phyloP scores from a whole-genome alignment of 2,113 vertebrate species.

The Sceloporus undulatus region DNA sequence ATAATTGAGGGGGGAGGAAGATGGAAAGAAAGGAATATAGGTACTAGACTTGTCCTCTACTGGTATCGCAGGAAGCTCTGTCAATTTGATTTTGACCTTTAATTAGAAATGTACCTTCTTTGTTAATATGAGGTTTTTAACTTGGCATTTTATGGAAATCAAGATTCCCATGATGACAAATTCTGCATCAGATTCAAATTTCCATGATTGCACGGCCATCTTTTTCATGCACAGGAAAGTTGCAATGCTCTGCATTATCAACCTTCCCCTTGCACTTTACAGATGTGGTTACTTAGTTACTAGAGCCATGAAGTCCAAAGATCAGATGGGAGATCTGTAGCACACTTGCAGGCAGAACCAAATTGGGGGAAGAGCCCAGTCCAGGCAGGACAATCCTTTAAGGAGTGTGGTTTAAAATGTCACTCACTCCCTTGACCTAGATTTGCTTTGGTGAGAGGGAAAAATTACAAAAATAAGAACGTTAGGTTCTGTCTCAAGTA shows the following conservation, averaged over 20 bases:
- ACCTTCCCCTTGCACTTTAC: background rate
- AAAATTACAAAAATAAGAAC: background rate
- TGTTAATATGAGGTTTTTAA: background rate
- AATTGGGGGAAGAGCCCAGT: background rate
- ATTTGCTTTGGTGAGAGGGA: background rate
- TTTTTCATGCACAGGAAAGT: background rate
- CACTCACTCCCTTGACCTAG: background rate
- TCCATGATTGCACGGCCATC: background rate
- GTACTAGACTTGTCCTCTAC: background rate
- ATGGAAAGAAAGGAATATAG: background rate
- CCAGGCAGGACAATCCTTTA: background rate
- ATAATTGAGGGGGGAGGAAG: background rate
- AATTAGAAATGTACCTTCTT: background rate
- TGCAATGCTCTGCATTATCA: background rate
- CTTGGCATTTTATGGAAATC: background rate
- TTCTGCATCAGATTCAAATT: background rate
- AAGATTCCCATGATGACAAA: background rate
- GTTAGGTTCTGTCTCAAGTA: background rate
- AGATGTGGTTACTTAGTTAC: background rate
- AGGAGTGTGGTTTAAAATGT: background rate
- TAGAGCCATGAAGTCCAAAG: background rate
- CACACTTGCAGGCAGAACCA: background rate
- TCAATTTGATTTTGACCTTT: background rate
- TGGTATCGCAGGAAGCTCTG: background rate
- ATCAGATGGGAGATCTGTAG: background rate